Conservation (phyloP, 2,888 invertebrate species). For the Pseudococcus jackbeardsleyi region DNA sequence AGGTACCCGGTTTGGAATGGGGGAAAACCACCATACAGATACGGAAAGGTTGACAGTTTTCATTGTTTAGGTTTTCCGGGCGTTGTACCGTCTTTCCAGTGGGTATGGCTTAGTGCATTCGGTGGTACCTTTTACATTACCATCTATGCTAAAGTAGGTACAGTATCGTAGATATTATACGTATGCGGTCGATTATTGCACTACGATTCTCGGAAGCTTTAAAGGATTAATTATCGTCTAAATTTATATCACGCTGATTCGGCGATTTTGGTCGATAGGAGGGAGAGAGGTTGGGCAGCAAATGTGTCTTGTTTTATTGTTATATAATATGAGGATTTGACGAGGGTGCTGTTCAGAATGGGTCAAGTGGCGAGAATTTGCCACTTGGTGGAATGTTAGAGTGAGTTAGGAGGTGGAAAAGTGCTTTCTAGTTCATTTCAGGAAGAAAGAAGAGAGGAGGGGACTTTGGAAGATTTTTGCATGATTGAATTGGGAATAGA, state of each 20-base stretch:
- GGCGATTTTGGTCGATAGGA: not conserved
- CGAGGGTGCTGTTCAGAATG: not conserved
- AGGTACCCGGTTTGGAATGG: not conserved
- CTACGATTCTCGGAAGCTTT: constrained; percentile 2
- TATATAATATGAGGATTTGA: not conserved
- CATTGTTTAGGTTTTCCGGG: constrained; percentile 37
- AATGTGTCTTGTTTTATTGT: not conserved
- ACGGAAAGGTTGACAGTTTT: constrained; percentile 44
- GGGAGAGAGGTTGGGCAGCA: not conserved
- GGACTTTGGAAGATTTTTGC: too few relatives aligned
- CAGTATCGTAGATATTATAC: not conserved
- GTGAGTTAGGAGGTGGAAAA: too few relatives aligned
- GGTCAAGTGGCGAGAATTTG: constrained; percentile 1
- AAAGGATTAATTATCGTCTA: not conserved
- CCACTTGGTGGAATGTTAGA: not conserved
- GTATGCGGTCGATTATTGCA: not conserved
- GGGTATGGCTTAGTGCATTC: not conserved
- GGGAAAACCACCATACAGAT: not conserved
- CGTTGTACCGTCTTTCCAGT: not conserved
- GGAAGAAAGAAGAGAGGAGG: too few relatives aligned
- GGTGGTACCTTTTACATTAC: not conserved
- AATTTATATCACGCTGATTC: not conserved
- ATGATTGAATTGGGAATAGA: too few relatives aligned
- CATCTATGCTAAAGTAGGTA: not conserved
- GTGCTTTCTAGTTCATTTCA: too few relatives aligned